Percentiles rank a stretch among this genome's conserved stretches.
Conservation (phyloP, 2,113 vertebrate genomes). For the Megatriorchis doriae region DNA sequence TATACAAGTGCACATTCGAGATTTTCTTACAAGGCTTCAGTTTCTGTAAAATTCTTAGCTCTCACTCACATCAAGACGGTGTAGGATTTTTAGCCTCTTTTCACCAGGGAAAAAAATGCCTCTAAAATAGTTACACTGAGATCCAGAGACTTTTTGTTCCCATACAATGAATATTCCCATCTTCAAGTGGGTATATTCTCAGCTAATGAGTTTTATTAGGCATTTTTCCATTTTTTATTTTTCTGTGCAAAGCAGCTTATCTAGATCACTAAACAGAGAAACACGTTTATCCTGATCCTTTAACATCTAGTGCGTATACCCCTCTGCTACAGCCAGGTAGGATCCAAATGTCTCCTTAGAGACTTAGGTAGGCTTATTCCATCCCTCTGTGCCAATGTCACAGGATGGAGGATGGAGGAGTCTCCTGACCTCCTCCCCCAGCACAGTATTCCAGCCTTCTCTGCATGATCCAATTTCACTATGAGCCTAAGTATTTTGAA, state of each 20-base stretch:
- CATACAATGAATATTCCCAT: background rate
- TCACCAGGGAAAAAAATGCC: background rate
- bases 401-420: background rate
- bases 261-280: background rate
- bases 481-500: conserved; percentile 5
- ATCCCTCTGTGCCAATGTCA: background rate
- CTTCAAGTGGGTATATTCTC: background rate
- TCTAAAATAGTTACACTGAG: background rate
- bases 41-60: conserved; percentile 30
- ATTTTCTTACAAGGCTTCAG: conserved; percentile 49
- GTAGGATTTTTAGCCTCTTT: background rate
- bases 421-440: background rate
- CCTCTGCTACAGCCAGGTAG: background rate
- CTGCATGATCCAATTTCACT: background rate
- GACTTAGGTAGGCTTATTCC: background rate
- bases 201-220: background rate
- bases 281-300: background rate
- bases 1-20: conserved; percentile 51
- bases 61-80: background rate
- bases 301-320: background rate
- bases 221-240: background rate
- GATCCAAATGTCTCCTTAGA: background rate
- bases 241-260: background rate
- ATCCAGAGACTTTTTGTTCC: background rate
- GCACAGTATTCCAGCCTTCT: background rate